These are phyloP conservation scores for Cotesia vestalis DNA, from an alignment of 1,140 invertebrate genomes.

Conservation along the genomic window DNA sequence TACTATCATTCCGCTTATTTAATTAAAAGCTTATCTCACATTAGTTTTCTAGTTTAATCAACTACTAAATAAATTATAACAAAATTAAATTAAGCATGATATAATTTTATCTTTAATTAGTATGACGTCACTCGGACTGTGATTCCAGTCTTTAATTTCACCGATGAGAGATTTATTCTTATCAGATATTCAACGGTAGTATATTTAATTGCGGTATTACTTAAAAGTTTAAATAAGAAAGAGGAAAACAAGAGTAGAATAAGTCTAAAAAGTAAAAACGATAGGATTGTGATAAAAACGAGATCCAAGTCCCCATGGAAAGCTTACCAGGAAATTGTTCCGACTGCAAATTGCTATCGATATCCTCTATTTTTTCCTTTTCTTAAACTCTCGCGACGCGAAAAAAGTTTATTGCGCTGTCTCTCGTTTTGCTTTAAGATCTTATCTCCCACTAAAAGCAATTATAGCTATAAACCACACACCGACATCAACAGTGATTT, in stretches of 20 bases:
- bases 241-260: background rate
- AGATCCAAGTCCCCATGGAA: slow-evolving; percentile 38
- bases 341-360: slow-evolving; percentile 33
- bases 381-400: slow-evolving; percentile 19
- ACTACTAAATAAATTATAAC: too few species aligned
- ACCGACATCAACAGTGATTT: too few species aligned
- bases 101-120: too few species aligned
- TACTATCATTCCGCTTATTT: too few species aligned
- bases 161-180: background rate
- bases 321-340: slow-evolving; percentile 41
- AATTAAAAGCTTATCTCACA: too few species aligned
- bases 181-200: background rate
- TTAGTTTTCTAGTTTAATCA: too few species aligned
- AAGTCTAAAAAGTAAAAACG: slow-evolving; percentile 29
- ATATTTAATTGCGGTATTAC: slow-evolving; percentile 19
- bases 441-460: slow-evolving; percentile 16
- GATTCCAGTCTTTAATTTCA: background rate
- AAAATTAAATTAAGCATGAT: too few species aligned
- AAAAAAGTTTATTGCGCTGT: slow-evolving; percentile 31
- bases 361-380: slow-evolving; percentile 22
- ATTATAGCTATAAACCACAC: slow-evolving; percentile 2
- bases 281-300: slow-evolving; percentile 45
- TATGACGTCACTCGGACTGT: too few species aligned
- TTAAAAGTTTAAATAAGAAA: background rate
- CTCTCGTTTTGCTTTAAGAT: slow-evolving; percentile 7